These are phyloP conservation scores for Zaprionus gabonicus DNA, from an alignment of 1,140 invertebrate genomes.

Conservation along the genomic window DNA sequence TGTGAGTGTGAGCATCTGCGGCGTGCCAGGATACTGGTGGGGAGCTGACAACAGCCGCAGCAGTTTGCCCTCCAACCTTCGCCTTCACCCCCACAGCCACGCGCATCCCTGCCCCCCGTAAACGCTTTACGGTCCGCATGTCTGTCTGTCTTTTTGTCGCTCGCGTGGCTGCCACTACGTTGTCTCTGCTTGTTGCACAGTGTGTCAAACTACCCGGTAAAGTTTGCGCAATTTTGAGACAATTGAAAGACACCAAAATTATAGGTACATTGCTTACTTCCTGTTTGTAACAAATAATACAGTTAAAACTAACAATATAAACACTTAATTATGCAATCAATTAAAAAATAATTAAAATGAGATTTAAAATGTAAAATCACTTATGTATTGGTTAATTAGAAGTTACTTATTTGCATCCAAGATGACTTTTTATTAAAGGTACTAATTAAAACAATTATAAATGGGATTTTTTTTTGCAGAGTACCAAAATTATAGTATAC, in stretches of 20 bases:
- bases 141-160: conserved; percentile 27
- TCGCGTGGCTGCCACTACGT: conserved; percentile 26
- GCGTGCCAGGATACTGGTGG: conserved; percentile 66
- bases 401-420: too few relatives aligned
- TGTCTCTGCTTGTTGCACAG: conserved; percentile 28
- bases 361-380: too few relatives aligned
- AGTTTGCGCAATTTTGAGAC: not conserved
- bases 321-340: too few relatives aligned
- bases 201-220: conserved; percentile 4
- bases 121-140: conserved; percentile 48
- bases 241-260: accelerated
- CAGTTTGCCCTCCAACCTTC: conserved; percentile 21
- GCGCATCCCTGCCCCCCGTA: conserved; percentile 12
- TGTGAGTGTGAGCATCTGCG: conserved; percentile 64
- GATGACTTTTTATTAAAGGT: too few relatives aligned
- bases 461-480: too few relatives aligned
- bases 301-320: too few relatives aligned
- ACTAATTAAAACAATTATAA: too few relatives aligned
- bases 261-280: too few relatives aligned
- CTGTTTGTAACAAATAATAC: too few relatives aligned
- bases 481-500: too few relatives aligned
- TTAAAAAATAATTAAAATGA: too few relatives aligned
- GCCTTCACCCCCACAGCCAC: not conserved
- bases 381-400: too few relatives aligned
- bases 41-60: conserved; percentile 46